A percentile compares a stretch with the other conserved stretches of the same genome.
phyloP scores from a whole-genome alignment of 2,888 invertebrate species.

The Cerastoderma edule region DNA sequence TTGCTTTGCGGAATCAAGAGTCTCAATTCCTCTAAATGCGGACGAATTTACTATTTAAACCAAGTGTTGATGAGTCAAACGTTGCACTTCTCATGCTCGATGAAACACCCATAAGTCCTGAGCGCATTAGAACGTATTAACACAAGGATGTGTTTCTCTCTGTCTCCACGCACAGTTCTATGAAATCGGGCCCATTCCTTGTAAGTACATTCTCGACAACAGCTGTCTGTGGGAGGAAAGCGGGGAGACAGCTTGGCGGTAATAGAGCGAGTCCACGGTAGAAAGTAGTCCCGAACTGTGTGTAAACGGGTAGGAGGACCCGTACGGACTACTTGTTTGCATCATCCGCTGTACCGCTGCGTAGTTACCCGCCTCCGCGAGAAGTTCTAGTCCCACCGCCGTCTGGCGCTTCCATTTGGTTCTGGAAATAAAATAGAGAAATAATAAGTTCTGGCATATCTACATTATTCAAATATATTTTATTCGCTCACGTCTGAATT shows the following conservation, averaged over 20 bases:
- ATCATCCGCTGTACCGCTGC: constrained; percentile 96
- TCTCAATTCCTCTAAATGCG: too few relatives aligned
- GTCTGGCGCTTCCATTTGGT: constrained; percentile 99
- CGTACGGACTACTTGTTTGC: constrained; percentile 81
- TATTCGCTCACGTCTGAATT: too few relatives aligned
- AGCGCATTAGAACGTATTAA: too few relatives aligned
- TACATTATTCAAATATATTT: too few relatives aligned
- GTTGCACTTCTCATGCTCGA: too few relatives aligned
- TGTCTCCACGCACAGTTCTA: too few relatives aligned
- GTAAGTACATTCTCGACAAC: constrained; percentile 63
- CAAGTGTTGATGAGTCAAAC: too few relatives aligned
- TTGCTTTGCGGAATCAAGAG: too few relatives aligned
- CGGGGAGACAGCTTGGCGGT: constrained; percentile 54
- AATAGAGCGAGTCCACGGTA: constrained; percentile 56
- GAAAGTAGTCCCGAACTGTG: constrained; percentile 39
- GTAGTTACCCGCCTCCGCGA: constrained; percentile 99
- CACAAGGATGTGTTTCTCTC: too few relatives aligned
- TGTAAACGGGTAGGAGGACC: constrained; percentile 74
- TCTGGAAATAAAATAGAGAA: constrained; percentile 86
- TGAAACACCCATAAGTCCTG: too few relatives aligned
- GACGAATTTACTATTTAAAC: too few relatives aligned
- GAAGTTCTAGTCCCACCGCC: constrained; percentile 96
- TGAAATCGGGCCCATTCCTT: constrained; percentile 57
- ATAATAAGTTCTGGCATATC: too few relatives aligned
- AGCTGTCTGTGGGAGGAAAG: constrained; percentile 57